Conservation (phyloP, 1,140 invertebrate genomes). For the Batillaria attramentaria region DNA sequence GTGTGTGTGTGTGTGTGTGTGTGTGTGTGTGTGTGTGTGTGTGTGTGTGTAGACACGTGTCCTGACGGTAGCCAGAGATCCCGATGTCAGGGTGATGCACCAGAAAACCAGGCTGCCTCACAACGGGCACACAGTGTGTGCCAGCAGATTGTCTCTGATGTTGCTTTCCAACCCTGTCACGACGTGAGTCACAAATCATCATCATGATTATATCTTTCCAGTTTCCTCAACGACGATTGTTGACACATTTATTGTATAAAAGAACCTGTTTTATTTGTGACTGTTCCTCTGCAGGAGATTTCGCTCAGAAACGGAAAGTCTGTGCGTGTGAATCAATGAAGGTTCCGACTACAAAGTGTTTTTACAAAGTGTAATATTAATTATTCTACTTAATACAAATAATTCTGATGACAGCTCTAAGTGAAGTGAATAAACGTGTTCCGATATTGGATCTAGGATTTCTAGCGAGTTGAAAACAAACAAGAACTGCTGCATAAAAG, state of each 20-base stretch:
- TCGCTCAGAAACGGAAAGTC: no score
- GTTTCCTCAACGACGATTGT: not conserved
- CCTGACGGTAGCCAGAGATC: not conserved
- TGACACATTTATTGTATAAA: not conserved
- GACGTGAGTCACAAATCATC: not conserved
- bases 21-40: not conserved
- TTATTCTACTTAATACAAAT: no score
- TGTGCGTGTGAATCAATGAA: no score
- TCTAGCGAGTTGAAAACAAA: not conserved
- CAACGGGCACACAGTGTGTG: not conserved
- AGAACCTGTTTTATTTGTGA: not conserved
- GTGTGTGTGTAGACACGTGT: not conserved
- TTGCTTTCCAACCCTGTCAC: not conserved
- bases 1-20: not conserved
- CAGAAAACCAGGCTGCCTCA: not conserved
- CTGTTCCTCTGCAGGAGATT: not conserved
- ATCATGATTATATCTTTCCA: no score
- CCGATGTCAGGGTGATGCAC: not conserved
- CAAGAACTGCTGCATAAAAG: no score
- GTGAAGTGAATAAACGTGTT: no score
- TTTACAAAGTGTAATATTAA: no score
- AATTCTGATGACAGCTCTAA: no score
- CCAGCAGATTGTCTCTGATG: not conserved
- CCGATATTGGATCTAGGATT: no score
- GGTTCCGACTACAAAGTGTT: no score